Conservation (phyloP, 2,797 vertebrate species). For the Falco rusticolus region DNA sequence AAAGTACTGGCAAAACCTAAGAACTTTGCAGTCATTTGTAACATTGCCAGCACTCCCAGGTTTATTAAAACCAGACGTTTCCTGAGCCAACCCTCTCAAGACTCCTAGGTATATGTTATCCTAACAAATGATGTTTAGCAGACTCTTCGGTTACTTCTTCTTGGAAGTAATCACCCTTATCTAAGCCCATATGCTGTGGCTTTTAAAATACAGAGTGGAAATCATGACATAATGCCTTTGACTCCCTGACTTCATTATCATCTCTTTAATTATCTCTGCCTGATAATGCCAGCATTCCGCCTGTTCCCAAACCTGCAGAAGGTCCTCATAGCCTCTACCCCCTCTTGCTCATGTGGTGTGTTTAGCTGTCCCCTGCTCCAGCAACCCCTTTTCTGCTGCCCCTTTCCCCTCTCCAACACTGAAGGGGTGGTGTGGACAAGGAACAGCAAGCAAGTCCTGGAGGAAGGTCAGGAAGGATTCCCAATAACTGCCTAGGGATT, state of each 20-base stretch:
- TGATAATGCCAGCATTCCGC: neutral
- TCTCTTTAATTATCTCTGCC: neutral
- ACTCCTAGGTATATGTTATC: neutral
- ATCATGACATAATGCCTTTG: neutral
- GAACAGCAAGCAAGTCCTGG: neutral
- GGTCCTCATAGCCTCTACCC: neutral
- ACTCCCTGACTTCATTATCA: neutral
- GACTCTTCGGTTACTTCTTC: neutral
- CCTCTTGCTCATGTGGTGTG: neutral
- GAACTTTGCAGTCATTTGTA: neutral
- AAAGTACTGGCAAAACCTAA: neutral
- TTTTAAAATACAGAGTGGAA: conserved; percentile 23
- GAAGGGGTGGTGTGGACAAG: neutral
- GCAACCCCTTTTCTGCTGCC: neutral
- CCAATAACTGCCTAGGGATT: neutral
- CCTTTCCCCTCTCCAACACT: neutral
- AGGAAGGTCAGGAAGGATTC: neutral
- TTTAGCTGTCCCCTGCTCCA: neutral
- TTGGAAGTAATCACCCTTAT: conserved; percentile 25
- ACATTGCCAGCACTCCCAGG: neutral
- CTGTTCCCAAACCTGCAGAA: neutral
- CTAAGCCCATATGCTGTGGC: neutral
- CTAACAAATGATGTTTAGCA: conserved; percentile 14
- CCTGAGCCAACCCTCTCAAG: neutral
- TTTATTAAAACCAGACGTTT: conserved; percentile 37